Conservation (phyloP, 1,140 invertebrate species). For the Leptonema lineaticorne region DNA sequence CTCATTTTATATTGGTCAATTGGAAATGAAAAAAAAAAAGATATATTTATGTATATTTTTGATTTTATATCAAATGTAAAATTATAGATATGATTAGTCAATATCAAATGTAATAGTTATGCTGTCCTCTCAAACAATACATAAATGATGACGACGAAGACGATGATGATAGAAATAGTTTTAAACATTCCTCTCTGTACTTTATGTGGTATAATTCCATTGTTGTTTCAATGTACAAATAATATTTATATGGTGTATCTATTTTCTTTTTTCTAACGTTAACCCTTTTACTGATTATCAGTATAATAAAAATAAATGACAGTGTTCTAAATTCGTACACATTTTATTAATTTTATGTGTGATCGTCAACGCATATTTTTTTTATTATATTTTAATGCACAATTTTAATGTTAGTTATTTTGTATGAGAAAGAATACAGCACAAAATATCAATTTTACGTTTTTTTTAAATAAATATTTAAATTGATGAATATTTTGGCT, state of each 20-base stretch:
- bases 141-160: constrained; percentile 3
- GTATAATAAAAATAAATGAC: too few relatives aligned
- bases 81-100: constrained; percentile 6
- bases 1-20: constrained; percentile 24
- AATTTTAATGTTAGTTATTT: not conserved
- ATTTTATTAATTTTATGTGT: too few relatives aligned
- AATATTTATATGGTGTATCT: constrained; percentile 1
- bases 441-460: not conserved
- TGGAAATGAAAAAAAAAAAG: too few relatives aligned
- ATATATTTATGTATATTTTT: constrained; percentile 2
- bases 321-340: too few relatives aligned
- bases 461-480: not conserved
- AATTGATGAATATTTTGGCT: not conserved
- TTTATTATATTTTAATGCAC: too few relatives aligned
- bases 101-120: not conserved
- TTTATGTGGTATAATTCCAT: constrained; percentile 14
- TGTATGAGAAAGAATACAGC: not conserved
- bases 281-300: constrained; percentile 1
- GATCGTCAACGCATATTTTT: too few relatives aligned
- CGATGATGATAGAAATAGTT: constrained; percentile 7
- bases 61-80: constrained; percentile 8
- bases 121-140: not conserved
- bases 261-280: not conserved
- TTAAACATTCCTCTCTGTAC: constrained; percentile 29
- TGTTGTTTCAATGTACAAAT: constrained; percentile 22